These are phyloP conservation scores for Gambusia yucatana DNA, from an alignment of 2,797 vertebrate species.

Conservation along the genomic window DNA sequence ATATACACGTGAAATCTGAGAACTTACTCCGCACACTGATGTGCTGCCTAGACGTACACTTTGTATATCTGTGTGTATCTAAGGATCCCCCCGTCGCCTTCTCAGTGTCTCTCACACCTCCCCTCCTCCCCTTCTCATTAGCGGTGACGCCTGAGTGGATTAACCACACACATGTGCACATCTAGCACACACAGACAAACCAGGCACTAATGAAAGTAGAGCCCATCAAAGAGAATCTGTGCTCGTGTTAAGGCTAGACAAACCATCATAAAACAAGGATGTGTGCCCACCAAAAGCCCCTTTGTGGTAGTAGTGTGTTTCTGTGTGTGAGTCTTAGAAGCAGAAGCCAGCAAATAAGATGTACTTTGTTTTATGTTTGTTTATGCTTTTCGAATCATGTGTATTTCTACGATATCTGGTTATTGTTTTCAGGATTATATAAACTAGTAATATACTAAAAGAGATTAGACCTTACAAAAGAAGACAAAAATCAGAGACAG, in stretches of 20 bases:
- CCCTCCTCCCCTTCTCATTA: constrained; percentile 68
- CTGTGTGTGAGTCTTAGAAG: constrained; percentile 3
- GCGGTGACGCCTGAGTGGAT: constrained; percentile 66
- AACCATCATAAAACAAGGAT: constrained; percentile 69
- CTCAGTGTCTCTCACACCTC: constrained; percentile 59
- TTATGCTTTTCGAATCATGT: constrained; percentile 12
- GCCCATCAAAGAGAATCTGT: constrained; percentile 63
- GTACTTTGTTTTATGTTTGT: constrained; percentile 19
- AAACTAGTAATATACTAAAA: constrained; percentile 24
- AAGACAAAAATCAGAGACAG: background rate
- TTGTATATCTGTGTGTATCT: constrained; percentile 32
- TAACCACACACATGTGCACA: constrained; percentile 37
- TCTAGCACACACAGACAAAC: constrained; percentile 17
- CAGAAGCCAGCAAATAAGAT: constrained; percentile 15
- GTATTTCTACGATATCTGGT: constrained; percentile 1
- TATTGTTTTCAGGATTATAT: constrained; percentile 28
- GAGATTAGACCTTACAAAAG: background rate
- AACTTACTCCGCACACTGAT: background rate
- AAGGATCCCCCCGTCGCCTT: constrained; percentile 56
- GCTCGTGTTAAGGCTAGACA: constrained; percentile 59
- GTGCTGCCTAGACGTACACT: constrained; percentile 7
- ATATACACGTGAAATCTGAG: constrained; percentile 7
- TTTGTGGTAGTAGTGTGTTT: constrained; percentile 17
- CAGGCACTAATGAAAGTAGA: constrained; percentile 36
- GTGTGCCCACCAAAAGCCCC: constrained; percentile 63